Conservation (phyloP, 2,113 vertebrate species). For the Pogonocichla stellata region DNA sequence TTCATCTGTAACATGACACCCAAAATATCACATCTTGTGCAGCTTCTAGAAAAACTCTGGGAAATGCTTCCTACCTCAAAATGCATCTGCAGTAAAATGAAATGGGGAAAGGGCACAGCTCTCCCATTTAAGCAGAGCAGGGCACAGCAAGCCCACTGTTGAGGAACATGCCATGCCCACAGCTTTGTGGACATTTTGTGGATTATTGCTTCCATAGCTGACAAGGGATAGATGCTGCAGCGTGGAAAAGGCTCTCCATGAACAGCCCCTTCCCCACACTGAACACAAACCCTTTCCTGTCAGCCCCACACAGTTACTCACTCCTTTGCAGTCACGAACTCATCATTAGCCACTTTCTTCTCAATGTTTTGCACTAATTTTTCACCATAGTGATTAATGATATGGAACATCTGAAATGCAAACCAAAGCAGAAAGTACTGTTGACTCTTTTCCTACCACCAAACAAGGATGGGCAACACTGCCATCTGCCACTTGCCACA, state of each 20-base stretch:
- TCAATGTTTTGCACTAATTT: slow-evolving; percentile 71
- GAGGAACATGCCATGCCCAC: background rate
- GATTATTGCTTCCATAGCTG: background rate
- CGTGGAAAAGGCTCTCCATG: background rate
- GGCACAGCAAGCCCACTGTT: background rate
- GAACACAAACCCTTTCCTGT: background rate
- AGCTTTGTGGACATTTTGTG: background rate
- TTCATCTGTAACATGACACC: background rate
- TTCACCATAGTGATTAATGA: slow-evolving; percentile 75
- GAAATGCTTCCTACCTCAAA: background rate
- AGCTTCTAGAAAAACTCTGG: background rate
- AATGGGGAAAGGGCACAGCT: background rate
- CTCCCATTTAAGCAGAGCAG: background rate
- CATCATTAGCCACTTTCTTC: slow-evolving; percentile 67
- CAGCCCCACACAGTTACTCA: slow-evolving; percentile 30
- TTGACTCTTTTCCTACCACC: background rate
- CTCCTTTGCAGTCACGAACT: slow-evolving; percentile 56
- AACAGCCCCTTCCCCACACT: background rate
- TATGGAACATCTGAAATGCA: slow-evolving; percentile 78
- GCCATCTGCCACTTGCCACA: background rate
- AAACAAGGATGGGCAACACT: background rate
- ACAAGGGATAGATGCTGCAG: background rate
- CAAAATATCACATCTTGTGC: background rate
- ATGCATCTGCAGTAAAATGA: background rate
- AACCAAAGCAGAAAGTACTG: background rate